Evolutionary conservation across 1,140 invertebrate genomes (phyloP).

Genomic region (Drosophila bifasciata): DNA sequence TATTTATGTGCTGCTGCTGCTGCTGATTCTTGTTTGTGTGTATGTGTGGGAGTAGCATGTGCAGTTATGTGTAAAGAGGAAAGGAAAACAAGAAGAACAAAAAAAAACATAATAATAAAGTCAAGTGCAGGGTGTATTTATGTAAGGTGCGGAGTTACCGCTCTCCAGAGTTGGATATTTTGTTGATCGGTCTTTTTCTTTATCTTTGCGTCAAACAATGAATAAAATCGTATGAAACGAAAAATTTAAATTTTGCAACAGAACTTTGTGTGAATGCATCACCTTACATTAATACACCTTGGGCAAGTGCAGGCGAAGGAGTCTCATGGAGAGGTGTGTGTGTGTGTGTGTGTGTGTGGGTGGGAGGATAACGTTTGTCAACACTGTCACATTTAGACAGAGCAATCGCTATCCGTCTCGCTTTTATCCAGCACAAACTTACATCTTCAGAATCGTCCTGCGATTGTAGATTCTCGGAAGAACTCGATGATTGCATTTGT

Average conservation of each 20-base stretch:
- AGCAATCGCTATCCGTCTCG: too few species aligned
- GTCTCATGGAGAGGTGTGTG: too few species aligned
- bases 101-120: constrained; percentile 1
- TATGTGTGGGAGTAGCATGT: neutral
- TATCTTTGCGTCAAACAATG: too few species aligned
- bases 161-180: too few species aligned
- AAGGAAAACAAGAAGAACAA: neutral
- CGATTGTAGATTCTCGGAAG: constrained; percentile 83
- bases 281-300: neutral
- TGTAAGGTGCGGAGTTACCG: too few species aligned
- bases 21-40: too few species aligned
- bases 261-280: too few species aligned
- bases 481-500: constrained; percentile 81
- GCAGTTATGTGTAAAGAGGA: neutral
- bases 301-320: neutral
- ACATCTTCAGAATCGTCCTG: constrained; percentile 83
- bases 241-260: too few species aligned
- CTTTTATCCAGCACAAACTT: constrained; percentile 37
- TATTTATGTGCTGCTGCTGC: too few species aligned
- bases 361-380: neutral
- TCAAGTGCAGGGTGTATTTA: too few species aligned
- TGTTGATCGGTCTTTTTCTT: too few species aligned
- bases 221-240: neutral
- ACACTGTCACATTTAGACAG: constrained; percentile 3
- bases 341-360: too few species aligned